phyloP scores from a whole-genome alignment of 35 echinoderm and acorn worm species.

The Lytechinus pictus region DNA sequence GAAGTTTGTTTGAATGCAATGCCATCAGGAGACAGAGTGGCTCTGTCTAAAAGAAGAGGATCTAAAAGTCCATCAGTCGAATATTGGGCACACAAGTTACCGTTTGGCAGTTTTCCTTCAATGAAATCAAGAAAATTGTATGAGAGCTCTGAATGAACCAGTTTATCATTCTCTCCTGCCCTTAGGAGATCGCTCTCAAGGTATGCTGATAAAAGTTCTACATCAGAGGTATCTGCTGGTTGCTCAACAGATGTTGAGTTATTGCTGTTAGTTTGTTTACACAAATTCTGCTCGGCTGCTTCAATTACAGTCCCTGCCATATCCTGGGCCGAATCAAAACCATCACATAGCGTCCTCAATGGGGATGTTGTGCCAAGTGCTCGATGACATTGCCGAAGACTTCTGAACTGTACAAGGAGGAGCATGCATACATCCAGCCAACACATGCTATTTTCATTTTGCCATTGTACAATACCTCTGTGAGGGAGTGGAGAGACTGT shows the following conservation, averaged over 20 bases:
- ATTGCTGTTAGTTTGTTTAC: not conserved
- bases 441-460: conserved; percentile 78
- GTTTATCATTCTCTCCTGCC: not conserved
- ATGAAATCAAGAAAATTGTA: not conserved
- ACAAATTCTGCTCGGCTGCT: not conserved
- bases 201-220: not conserved
- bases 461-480: conserved; percentile 60
- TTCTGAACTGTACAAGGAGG: conserved; percentile 69
- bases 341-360: conserved; percentile 64
- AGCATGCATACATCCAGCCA: conserved; percentile 87
- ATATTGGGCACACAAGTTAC: not conserved
- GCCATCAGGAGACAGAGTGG: not conserved
- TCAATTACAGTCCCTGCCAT: not conserved
- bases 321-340: conserved; percentile 74
- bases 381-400: conserved; percentile 63
- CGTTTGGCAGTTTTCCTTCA: not conserved
- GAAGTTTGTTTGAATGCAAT: not conserved
- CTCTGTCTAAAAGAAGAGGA: not conserved
- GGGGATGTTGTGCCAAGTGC: conserved; percentile 24
- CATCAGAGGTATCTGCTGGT: not conserved
- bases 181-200: not conserved
- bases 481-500: not conserved
- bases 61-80: not conserved
- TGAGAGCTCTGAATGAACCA: not conserved
- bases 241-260: not conserved